Percentiles rank a stretch among this genome's conserved stretches.
phyloP scores from a whole-genome alignment of 2,113 vertebrate genomes.

The Astatoreochromis straeleni region DNA sequence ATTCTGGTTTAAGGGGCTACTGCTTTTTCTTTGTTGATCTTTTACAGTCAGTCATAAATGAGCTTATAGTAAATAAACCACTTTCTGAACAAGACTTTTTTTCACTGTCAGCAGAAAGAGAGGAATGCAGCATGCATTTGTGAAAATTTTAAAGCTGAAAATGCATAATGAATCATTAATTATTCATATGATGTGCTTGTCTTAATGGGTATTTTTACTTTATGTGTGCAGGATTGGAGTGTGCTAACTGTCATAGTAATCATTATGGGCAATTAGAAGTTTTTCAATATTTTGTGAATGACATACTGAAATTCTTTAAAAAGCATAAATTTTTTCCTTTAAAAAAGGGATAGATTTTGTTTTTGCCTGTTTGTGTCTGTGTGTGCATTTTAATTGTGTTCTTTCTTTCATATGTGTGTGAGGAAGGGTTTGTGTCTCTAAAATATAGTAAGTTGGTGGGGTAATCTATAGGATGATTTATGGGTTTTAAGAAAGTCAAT shows the following conservation, averaged over 20 bases:
- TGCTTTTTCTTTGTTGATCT: neutral
- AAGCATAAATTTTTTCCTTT: rapidly evolving
- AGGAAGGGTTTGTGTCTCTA: neutral
- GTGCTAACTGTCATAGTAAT: neutral
- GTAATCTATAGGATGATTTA: constrained; percentile 37
- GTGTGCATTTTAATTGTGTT: neutral
- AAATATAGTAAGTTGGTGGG: neutral
- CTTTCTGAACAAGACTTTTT: neutral
- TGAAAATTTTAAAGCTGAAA: neutral
- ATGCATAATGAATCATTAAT: neutral
- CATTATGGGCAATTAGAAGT: neutral
- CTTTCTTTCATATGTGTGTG: neutral
- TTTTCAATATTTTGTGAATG: neutral
- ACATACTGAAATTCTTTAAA: neutral
- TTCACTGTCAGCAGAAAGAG: neutral
- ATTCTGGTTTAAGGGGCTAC: neutral
- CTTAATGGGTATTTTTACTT: neutral
- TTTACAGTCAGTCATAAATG: neutral
- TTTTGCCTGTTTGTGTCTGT: neutral
- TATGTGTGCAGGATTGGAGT: neutral
- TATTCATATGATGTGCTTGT: neutral
- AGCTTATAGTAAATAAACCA: neutral
- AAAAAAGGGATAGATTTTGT: neutral
- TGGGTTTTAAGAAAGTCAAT: constrained; percentile 35
- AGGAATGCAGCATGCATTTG: neutral